Conservation (phyloP, 2,888 invertebrate species). For the Chaitophorus viminalis region DNA sequence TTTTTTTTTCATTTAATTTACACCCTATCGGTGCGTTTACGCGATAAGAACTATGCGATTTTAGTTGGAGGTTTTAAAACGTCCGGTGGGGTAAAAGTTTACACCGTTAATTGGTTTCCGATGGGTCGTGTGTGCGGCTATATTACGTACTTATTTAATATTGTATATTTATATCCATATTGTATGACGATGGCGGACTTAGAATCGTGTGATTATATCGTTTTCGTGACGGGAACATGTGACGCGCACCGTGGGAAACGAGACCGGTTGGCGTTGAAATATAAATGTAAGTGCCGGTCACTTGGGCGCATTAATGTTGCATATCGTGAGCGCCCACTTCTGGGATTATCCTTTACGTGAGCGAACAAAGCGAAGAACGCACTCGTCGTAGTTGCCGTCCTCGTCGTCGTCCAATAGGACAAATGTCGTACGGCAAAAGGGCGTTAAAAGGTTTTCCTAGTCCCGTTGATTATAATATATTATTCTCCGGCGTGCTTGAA, state of each 20-base stretch:
- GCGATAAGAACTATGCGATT: not conserved
- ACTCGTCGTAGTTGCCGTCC: not conserved
- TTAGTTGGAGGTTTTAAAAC: not conserved
- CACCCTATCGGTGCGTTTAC: not conserved
- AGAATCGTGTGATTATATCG: constrained; percentile 17
- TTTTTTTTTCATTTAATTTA: not conserved
- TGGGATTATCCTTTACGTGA: constrained; percentile 35
- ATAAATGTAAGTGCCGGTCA: constrained; percentile 61
- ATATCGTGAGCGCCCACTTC: constrained; percentile 32
- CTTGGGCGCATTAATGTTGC: constrained; percentile 58
- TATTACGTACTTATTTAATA: not conserved
- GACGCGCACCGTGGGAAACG: constrained; percentile 54
- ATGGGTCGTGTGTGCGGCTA: not conserved
- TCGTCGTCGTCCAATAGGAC: constrained; percentile 1
- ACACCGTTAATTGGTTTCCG: not conserved
- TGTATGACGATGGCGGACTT: not conserved
- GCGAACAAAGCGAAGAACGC: not conserved
- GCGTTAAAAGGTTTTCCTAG: constrained; percentile 55
- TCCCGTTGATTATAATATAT: constrained; percentile 18
- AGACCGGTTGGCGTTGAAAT: constrained; percentile 60
- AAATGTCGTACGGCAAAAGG: not conserved
- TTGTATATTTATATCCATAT: not conserved
- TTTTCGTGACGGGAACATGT: constrained; percentile 49
- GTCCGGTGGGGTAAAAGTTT: not conserved
- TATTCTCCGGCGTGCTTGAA: not conserved